Base-by-base conservation (phyloP, 1,140 invertebrate species). In the Drosophila asahinai region DNA sequence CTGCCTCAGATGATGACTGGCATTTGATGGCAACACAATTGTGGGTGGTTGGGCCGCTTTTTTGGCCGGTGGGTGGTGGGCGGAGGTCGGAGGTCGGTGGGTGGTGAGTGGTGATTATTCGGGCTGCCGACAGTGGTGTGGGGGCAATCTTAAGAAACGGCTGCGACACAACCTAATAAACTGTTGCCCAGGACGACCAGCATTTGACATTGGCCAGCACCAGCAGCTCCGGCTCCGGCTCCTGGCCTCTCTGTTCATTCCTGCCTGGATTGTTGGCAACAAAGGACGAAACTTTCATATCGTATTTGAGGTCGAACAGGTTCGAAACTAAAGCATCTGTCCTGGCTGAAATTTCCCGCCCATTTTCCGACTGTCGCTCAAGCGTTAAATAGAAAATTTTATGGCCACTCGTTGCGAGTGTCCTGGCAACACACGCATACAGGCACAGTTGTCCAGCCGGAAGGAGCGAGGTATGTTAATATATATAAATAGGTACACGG, bases 111-210 rank as follows among this genome's bases (percentile, higher is more conserved):
- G 27, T 59, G 54, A 40, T 57, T 57, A 57, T 57, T 11, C 54
- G 36, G 14, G 14, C 33, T 9, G 14, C 19, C 52, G 5, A 8
- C 54, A 15, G 42, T 30, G 27, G 27, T 30, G 7, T 17, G 17
- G 38, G 14, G 52, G 33, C 81, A 83, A 90, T 89, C 84, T 89
- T 89, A 84, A 90, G 84, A 81, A 87, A 78, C 47, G 73, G 70
- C 86, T 86, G 86, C 76, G 84, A 87, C 77, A 86, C 82, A 87
- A 89, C 84, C 86, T 90, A 89, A 89, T 89, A 89, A 90, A 89
- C 70, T 77, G 86, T 89, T 89, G 86, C 75, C 86, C 66, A 51
- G 81, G 81, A 86, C 84, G 65, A 78, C 76, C 36, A 52, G 52
- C 27, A 52, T 52, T 43, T 60, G 70, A 73, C 67, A 72, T 72